Conservation (phyloP, 2,888 invertebrate genomes). For the Melolontha melolontha region DNA sequence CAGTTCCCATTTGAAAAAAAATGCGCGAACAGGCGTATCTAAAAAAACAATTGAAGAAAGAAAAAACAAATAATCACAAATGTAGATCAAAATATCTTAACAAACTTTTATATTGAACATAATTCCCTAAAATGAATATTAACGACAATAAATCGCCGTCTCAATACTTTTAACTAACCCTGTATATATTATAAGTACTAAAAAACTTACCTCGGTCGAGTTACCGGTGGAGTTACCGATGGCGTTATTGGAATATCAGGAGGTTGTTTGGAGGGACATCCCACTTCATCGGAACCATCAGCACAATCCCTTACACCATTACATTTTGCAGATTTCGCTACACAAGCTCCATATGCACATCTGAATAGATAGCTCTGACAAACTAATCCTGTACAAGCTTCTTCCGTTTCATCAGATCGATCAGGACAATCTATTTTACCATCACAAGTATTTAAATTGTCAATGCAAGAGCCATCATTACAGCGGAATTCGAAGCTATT, state of each 20-base stretch:
- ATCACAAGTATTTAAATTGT: slow-evolving; percentile 64
- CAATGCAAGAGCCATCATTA: slow-evolving; percentile 62
- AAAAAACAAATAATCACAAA: too few species aligned
- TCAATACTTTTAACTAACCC: too few species aligned
- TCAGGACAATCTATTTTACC: slow-evolving; percentile 64
- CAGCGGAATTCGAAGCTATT: slow-evolving; percentile 55
- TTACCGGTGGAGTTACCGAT: not conserved
- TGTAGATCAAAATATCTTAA: too few species aligned
- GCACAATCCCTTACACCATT: slow-evolving; percentile 66
- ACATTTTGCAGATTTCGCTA: slow-evolving; percentile 68
- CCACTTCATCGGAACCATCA: slow-evolving; percentile 68
- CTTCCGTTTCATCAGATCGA: slow-evolving; percentile 65
- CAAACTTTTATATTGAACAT: too few species aligned
- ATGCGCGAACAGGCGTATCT: too few species aligned
- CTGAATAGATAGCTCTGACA: slow-evolving; percentile 66
- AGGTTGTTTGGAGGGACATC: slow-evolving; percentile 2
- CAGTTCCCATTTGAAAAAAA: too few species aligned
- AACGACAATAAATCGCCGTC: too few species aligned
- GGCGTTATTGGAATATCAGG: not conserved
- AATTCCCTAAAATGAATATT: too few species aligned
- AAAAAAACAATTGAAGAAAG: too few species aligned
- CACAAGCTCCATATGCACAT: slow-evolving; percentile 68
- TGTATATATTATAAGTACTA: too few species aligned
- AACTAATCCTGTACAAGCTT: slow-evolving; percentile 47
- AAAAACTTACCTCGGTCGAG: slow-evolving; percentile 2